A percentile compares a stretch with the other conserved stretches of the same genome.
Evolutionary conservation across 2,113 vertebrate species (phyloP).

Genomic region (Tychaedon coryphoeus): DNA sequence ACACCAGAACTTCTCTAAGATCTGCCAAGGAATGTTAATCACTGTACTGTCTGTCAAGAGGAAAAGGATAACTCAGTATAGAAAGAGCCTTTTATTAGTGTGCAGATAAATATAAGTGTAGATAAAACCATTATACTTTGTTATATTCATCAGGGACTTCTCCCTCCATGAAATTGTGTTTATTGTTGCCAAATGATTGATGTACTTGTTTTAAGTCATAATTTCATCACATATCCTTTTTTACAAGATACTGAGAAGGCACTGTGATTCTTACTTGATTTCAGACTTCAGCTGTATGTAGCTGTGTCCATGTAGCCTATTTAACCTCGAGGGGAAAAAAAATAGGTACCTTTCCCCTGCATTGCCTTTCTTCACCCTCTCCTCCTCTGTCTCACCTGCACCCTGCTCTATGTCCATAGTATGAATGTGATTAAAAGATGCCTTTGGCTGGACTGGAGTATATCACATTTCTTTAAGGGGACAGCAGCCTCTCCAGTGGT

Average conservation of each 20-base stretch:
- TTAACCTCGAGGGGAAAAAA: not conserved
- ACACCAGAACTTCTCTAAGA: slow-evolving; percentile 48
- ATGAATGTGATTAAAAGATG: not conserved
- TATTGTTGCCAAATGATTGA: not conserved
- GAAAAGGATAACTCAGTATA: not conserved
- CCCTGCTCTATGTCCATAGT: not conserved
- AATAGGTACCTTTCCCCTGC: not conserved
- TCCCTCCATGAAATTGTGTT: not conserved
- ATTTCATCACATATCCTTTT: not conserved
- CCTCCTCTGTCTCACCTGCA: not conserved
- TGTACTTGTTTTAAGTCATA: not conserved
- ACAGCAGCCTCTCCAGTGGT: not conserved
- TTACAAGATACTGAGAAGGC: not conserved
- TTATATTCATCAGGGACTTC: not conserved
- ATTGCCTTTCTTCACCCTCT: not conserved
- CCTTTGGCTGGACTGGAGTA: not conserved
- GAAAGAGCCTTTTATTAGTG: not conserved
- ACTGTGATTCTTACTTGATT: not conserved
- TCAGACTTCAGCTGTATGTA: not conserved
- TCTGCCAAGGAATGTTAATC: slow-evolving; percentile 61
- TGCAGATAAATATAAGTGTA: slow-evolving; percentile 22
- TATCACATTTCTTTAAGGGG: not conserved
- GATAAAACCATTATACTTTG: not conserved
- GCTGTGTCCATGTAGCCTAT: not conserved
- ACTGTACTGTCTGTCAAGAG: slow-evolving; percentile 30